Conservation (phyloP, 1,140 invertebrate species). For the Bombus huntii region DNA sequence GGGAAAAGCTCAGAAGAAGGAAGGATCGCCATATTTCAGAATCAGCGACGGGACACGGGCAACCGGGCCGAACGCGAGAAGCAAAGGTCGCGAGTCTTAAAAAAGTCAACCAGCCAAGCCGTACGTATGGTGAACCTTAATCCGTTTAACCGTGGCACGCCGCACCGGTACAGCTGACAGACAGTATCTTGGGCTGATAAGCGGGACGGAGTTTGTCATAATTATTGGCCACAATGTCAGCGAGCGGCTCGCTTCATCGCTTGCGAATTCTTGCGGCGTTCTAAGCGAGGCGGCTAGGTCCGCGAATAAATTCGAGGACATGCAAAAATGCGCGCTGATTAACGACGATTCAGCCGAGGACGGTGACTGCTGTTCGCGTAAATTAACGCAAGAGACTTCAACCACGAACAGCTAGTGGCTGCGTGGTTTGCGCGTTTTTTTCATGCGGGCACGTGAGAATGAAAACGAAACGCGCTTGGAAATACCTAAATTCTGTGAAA, state of each 20-base stretch:
- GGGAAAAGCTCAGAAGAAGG: neutral
- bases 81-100: slow-evolving; percentile 22
- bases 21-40: slow-evolving; percentile 43
- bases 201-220: slow-evolving; percentile 53
- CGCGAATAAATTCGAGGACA: slow-evolving; percentile 17
- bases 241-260: slow-evolving; percentile 5
- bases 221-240: slow-evolving; percentile 42
- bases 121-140: slow-evolving; percentile 17
- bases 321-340: slow-evolving; percentile 17
- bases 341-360: slow-evolving; percentile 17
- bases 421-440: neutral
- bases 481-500: neutral
- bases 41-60: slow-evolving; percentile 21
- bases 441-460: neutral
- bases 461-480: neutral
- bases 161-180: slow-evolving; percentile 22
- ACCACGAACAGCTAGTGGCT: neutral
- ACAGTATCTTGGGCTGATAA: slow-evolving; percentile 46
- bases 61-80: slow-evolving; percentile 23
- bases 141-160: slow-evolving; percentile 46
- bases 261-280: neutral
- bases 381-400: neutral
- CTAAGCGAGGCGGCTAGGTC: slow-evolving; percentile 14
- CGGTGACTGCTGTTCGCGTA: neutral
- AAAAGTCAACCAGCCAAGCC: slow-evolving; percentile 1